Percentiles rank a stretch among this genome's conserved stretches.
phyloP scores from a whole-genome alignment of 2,888 invertebrate species.

The Dryococelus australis region DNA sequence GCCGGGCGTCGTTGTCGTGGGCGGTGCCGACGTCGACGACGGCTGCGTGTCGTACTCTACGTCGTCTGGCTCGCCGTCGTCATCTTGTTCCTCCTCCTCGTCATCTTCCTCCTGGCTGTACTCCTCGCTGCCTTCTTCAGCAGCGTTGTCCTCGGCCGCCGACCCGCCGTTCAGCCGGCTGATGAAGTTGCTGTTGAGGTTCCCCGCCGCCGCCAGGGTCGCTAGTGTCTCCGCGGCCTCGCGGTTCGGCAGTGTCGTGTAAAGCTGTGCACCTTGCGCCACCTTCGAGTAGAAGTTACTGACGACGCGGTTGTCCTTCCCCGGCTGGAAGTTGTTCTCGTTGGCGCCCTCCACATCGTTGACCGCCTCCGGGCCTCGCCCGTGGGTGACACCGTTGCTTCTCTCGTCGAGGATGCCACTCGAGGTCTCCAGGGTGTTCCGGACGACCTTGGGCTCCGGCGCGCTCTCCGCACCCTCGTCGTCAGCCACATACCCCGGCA shows the following conservation, averaged over 20 bases:
- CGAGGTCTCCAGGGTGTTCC: neutral
- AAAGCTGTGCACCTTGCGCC: conserved; percentile 53
- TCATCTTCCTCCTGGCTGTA: conserved; percentile 37
- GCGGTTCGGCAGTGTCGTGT: conserved; percentile 68
- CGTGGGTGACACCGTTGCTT: neutral
- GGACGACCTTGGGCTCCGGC: conserved; percentile 27
- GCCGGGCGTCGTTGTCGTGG: neutral
- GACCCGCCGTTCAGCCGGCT: conserved; percentile 20
- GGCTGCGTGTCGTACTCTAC: conserved; percentile 33
- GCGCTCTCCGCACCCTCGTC: conserved; percentile 32
- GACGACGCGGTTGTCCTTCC: conserved; percentile 61
- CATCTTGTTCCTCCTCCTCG: conserved; percentile 17
- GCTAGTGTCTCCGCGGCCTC: conserved; percentile 69
- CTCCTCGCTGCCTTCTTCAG: conserved; percentile 32
- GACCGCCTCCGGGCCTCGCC: neutral
- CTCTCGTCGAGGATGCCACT: neutral
- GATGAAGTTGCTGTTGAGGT: conserved; percentile 58
- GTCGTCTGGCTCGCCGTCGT: conserved; percentile 19
- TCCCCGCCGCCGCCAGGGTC: conserved; percentile 66
- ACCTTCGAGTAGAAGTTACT: conserved; percentile 55
- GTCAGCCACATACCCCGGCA: neutral
- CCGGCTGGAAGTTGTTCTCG: conserved; percentile 44
- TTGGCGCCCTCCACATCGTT: conserved; percentile 24
- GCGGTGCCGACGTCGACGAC: neutral
- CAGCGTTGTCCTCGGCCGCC: neutral